Evolutionary conservation across 1,140 invertebrate species (phyloP), one percentile per base, ranked within the genome.

Genomic region (Aphelenchoides avenae): DNA sequence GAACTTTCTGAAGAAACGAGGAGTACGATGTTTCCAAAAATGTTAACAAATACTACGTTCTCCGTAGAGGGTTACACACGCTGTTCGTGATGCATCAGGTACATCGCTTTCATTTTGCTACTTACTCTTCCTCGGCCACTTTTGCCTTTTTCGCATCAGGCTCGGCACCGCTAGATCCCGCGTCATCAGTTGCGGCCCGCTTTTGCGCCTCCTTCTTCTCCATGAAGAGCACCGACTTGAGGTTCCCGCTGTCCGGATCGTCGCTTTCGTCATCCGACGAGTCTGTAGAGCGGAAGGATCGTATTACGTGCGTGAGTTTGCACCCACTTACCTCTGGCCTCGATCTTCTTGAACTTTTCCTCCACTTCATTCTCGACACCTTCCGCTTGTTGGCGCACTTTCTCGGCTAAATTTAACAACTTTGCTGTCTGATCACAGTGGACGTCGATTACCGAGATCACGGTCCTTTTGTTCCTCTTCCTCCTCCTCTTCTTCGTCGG

Each of bases 141-240:
- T n/a, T n/a, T n/a, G n/a, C n/a, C n/a, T n/a, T n/a, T n/a, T n/a
- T n/a, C n/a, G n/a, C n/a, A n/a, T n/a, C n/a, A n/a, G n/a, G n/a
- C n/a, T n/a, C n/a, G n/a, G n/a, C n/a, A n/a, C n/a, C n/a, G n/a
- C n/a, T n/a, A n/a, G n/a, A n/a, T n/a, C n/a, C n/a, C n/a, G n/a
- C n/a, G n/a, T n/a, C n/a, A n/a, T 52, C 37, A 50, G 27, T 20
- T n/a, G 39, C 9, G 34, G 44, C 24, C 5, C 64, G 20, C 50
- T 60, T 15, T 29, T 52, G 5, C 51, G 13, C n/a, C 62, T 57
- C 13, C 15, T 56, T 24, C 22, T 54, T 53, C 65, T 70, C 62
- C 66, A 68, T 62, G 39, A 68, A 68, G 33, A 68, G 43, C n/a
- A 68, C 66, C 9, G 68, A 71, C 22, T 68, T 68, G 26, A 47